These are phyloP conservation scores for Copidosoma aretas DNA, from an alignment of 2,888 invertebrate species.

Conservation along the genomic window DNA sequence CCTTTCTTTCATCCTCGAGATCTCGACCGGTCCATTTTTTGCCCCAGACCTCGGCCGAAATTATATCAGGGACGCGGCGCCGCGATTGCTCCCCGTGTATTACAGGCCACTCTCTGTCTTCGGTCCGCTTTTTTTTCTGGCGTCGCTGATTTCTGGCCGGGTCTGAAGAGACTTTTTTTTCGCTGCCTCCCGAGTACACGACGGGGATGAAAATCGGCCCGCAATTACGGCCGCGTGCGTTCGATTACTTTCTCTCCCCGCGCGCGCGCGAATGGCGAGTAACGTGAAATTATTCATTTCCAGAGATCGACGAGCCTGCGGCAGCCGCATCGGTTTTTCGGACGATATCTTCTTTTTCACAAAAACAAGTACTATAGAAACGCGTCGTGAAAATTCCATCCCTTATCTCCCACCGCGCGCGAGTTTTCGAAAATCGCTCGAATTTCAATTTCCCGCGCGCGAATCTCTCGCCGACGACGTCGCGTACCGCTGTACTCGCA, in stretches of 20 bases:
- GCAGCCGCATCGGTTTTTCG: no score
- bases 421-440: no score
- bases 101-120: constrained; percentile 6
- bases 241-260: neutral
- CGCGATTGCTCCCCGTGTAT: constrained; percentile 22
- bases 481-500: neutral
- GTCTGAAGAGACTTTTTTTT: constrained; percentile 3
- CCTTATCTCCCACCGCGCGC: no score
- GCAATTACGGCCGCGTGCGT: constrained; percentile 29
- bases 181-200: neutral
- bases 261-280: no score
- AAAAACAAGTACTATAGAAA: no score
- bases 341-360: no score
- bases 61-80: constrained; percentile 20
- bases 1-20: neutral
- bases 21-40: constrained; percentile 3
- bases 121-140: constrained; percentile 12
- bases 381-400: no score
- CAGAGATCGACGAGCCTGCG: no score
- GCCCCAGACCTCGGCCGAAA: neutral
- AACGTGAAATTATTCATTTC: no score
- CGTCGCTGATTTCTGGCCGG: neutral
- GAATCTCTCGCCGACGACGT: no score
- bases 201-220: constrained; percentile 6
- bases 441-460: no score